Conservation (phyloP, 2,888 invertebrate genomes). For the Tinea pellionella region DNA sequence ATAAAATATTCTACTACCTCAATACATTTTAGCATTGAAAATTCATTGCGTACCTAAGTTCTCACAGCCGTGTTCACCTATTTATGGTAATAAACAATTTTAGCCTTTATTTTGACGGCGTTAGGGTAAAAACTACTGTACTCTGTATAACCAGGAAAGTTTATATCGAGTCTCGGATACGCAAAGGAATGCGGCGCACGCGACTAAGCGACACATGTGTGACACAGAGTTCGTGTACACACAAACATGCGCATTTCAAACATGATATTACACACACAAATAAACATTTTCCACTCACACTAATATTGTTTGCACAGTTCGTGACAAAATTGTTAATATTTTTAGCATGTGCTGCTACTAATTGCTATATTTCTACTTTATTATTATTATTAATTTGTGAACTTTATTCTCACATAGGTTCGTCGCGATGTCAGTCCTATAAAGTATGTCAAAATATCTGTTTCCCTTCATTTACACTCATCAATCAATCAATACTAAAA, state of each 20-base stretch:
- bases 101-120: neutral
- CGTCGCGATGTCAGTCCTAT: too few relatives aligned
- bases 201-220: conserved; percentile 5
- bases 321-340: conserved; percentile 5
- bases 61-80: neutral
- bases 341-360: neutral
- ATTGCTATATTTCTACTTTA: too few relatives aligned
- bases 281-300: neutral
- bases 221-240: neutral
- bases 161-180: neutral
- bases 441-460: too few relatives aligned
- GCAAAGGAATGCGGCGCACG: conserved; percentile 13
- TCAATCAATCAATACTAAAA: too few relatives aligned
- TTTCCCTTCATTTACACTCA: too few relatives aligned
- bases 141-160: neutral
- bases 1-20: conserved; percentile 5
- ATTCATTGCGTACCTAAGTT: neutral
- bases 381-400: too few relatives aligned
- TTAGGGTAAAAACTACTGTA: neutral
- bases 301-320: neutral
- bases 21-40: conserved; percentile 1
- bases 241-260: conserved; percentile 1
- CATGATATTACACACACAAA: neutral
- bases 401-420: too few relatives aligned
- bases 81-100: neutral